Percentiles rank a stretch among this genome's conserved stretches.
Conservation (phyloP, 2,888 invertebrate genomes). For the Andrena flavipes region DNA sequence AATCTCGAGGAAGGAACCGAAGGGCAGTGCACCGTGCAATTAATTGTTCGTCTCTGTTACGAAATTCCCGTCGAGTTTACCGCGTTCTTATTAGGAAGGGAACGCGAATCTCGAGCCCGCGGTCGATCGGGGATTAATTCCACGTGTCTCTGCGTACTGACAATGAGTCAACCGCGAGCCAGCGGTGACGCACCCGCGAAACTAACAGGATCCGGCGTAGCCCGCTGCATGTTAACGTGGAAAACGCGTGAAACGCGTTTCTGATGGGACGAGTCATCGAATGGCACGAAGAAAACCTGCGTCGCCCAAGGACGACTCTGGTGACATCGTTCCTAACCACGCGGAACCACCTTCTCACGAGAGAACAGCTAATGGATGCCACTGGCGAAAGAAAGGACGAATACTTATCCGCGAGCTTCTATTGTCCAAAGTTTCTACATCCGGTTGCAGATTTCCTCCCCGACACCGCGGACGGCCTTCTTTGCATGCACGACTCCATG, state of each 20-base stretch:
- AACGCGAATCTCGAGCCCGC: not conserved
- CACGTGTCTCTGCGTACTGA: not conserved
- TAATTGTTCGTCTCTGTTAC: not conserved
- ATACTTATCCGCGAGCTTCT: not conserved
- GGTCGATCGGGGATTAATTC: slow-evolving; percentile 43
- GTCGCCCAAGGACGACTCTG: not conserved
- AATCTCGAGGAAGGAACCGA: not conserved
- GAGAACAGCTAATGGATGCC: not conserved
- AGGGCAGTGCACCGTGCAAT: not conserved
- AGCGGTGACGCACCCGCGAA: slow-evolving; percentile 52
- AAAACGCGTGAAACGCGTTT: slow-evolving; percentile 30
- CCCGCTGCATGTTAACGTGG: slow-evolving; percentile 12
- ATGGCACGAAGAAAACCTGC: not conserved
- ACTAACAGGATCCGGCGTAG: slow-evolving; percentile 39
- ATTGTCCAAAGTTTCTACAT: slow-evolving; percentile 33
- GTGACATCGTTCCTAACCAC: not conserved
- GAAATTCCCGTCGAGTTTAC: slow-evolving; percentile 20
- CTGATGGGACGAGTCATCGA: slow-evolving; percentile 36
- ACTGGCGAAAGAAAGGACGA: not conserved
- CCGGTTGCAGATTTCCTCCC: slow-evolving; percentile 15
- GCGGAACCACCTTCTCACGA: slow-evolving; percentile 16
- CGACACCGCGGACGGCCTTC: not conserved
- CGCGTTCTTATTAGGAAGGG: slow-evolving; percentile 11
- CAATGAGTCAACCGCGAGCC: slow-evolving; percentile 52
- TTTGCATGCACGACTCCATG: no score